Conservation (phyloP, 2,888 invertebrate genomes). For the Mimas tiliae region DNA sequence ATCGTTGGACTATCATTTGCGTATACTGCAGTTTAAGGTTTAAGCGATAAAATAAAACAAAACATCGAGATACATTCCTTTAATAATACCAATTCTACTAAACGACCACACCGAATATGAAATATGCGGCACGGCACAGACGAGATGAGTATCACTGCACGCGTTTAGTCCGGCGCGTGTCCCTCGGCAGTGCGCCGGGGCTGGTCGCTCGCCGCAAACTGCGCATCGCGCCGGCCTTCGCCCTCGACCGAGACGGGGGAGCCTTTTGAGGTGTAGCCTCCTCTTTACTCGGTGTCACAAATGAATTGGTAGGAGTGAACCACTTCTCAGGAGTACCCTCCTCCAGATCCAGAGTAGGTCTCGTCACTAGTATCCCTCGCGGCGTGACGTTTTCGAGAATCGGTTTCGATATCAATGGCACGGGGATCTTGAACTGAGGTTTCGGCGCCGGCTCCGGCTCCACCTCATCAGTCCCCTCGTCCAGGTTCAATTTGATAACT, state of each 20-base stretch:
- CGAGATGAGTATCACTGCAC: conserved; percentile 1
- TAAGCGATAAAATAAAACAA: neutral
- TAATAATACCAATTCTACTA: neutral
- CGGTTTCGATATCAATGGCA: conserved; percentile 55
- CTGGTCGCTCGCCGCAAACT: conserved; percentile 59
- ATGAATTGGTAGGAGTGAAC: conserved; percentile 65
- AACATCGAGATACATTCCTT: conserved; percentile 3
- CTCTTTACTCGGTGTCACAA: conserved; percentile 67
- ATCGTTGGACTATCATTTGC: too few relatives aligned
- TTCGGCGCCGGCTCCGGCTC: conserved; percentile 37
- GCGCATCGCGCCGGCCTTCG: conserved; percentile 30
- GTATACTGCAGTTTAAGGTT: too few relatives aligned
- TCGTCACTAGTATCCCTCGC: conserved; percentile 46
- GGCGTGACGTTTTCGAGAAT: conserved; percentile 64
- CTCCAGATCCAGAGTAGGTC: conserved; percentile 36
- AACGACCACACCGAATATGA: neutral
- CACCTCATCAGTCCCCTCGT: conserved; percentile 52
- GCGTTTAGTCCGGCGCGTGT: conserved; percentile 40
- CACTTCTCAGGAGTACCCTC: conserved; percentile 58
- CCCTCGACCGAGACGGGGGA: conserved; percentile 20
- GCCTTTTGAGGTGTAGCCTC: conserved; percentile 54
- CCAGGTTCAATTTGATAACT: conserved; percentile 62
- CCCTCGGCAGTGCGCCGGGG: conserved; percentile 58
- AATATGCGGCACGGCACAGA: neutral
- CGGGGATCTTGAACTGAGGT: conserved; percentile 67